Conservation (phyloP, 64 coral and sea anemone genomes). For the Astreopora myriophthalma region DNA sequence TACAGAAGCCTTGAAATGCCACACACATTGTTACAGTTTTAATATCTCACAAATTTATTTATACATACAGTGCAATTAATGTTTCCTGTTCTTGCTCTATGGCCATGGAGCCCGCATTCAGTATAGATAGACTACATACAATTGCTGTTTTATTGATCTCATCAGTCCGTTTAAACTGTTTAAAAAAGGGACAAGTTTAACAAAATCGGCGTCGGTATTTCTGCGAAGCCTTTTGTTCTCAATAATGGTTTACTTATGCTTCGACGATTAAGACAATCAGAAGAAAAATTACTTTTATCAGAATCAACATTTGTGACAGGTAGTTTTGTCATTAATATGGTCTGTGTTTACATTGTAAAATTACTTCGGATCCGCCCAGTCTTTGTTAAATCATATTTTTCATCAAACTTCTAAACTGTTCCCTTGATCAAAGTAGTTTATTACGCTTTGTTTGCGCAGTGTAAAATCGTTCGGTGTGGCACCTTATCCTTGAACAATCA, state of each 20-base stretch:
- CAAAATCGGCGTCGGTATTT: background rate
- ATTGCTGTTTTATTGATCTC: background rate
- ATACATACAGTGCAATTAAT: background rate
- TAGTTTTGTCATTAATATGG: slow-evolving; percentile 15
- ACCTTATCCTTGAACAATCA: background rate
- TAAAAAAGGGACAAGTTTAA: background rate
- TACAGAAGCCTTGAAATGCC: background rate
- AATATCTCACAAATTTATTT: background rate
- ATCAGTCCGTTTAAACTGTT: background rate
- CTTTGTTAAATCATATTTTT: background rate
- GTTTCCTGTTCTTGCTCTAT: background rate
- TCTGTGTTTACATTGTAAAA: slow-evolving; percentile 23
- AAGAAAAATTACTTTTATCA: background rate
- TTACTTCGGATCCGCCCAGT: background rate
- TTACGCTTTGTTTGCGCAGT: slow-evolving; percentile 4
- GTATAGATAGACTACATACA: background rate
- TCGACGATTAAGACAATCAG: background rate
- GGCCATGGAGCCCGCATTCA: no score
- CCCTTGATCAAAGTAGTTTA: background rate
- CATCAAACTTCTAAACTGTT: slow-evolving; percentile 12
- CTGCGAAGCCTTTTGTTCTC: background rate
- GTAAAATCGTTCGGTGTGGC: background rate
- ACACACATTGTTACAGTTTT: background rate
- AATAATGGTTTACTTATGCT: background rate
- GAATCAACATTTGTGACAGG: background rate